Evolutionary conservation across 2,888 invertebrate genomes (phyloP), one percentile per base, ranked within the genome.

Genomic region (Podabrus alpinus): DNA sequence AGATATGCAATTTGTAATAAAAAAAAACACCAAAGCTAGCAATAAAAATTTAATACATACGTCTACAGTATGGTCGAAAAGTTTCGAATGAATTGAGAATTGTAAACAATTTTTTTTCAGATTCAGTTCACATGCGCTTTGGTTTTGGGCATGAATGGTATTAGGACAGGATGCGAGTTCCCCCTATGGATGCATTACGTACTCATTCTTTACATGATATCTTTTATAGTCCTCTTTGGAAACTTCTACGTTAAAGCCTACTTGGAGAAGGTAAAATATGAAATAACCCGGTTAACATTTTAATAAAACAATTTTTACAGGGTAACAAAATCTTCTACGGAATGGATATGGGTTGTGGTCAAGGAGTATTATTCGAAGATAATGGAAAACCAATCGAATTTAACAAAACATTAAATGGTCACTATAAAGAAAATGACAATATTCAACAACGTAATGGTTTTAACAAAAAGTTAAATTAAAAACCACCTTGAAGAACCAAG

Each of bases 141-240:
- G 77, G 86, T 94, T 77, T 90, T 96, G 83, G 95, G 95, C 64
- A 87, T 93, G 69, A 94, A 95, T 84, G 95, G 95, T 25, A 92
- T 96, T 81, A 88, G 92, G 75, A 93, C 92, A 13, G 94, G 94
- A 80, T 97, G 96, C 86, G 94, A 95, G 83, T 96, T 95, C 86
- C 95, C 95, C 0, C 87, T 94, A n/a, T 96, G 96, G 95, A 94
- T 96, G 93, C 95, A 95, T 85, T 95, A 95, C 85, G 92, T 94
- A 0, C 92, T 95, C 69, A 94, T 95, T 77, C 88, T 94, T 74
- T 97, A 96, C 87, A 95, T 96, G 95, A 89, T 94, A 81, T 94
- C 95, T 3, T 96, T 96, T 88, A 93, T 97, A 80, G 91, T 95
- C 0, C 91, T 96, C 15, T 96, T 96, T 84, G 95, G 95, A 71